Evolutionary conservation across 1,140 invertebrate genomes (phyloP), one percentile per base, ranked within the genome.

Genomic region (Acromyrmex echinatior): DNA sequence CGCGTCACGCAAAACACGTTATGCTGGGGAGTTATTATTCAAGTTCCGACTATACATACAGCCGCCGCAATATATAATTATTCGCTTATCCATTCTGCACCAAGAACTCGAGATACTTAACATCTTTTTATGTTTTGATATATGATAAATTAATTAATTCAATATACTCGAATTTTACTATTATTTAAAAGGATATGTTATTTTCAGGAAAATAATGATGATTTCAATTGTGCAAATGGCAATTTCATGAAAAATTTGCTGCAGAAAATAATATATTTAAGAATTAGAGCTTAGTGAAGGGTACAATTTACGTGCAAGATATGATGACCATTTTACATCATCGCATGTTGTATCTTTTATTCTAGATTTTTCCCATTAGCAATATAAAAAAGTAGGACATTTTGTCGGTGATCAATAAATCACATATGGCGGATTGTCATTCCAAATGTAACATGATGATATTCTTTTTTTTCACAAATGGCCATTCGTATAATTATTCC

Each of bases 331-430:
- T 82, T 73, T 74, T 60, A 49, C 7, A 10, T 16, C 25, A 12
- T 80, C n/a, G 62, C 45, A 28, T 66, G 78, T 70, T 70, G 21
- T 31, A 25, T 65, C 39, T 71, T 6, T 65, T 66, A 18, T 80
- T 80, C 31, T 70, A 56, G 18, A 39, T 76, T 84, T 82, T 84
- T 84, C 25, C 51, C 25, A 21, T 62, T 7, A 28, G 18, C 56
- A 21, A 35, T 35, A 51, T 14, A 18, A 2, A 49, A 84, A 84
- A 84, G 70, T 62, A 84, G 70, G 56, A 31, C 80, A 35, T 76
- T 84, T 84, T 70, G 31, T 39, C 56, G 45, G 39, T 74, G 56
- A 84, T 84, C 70, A 49, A 84, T 84, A 76, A 84, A 84, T 84
- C 58, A 74, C 60, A 2, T 14, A 28, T 31, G 28, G 31, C 14